Evolutionary conservation across 2,888 invertebrate species (phyloP), one percentile per base, ranked within the genome.

Genomic region (Ormyrus pomaceus): DNA sequence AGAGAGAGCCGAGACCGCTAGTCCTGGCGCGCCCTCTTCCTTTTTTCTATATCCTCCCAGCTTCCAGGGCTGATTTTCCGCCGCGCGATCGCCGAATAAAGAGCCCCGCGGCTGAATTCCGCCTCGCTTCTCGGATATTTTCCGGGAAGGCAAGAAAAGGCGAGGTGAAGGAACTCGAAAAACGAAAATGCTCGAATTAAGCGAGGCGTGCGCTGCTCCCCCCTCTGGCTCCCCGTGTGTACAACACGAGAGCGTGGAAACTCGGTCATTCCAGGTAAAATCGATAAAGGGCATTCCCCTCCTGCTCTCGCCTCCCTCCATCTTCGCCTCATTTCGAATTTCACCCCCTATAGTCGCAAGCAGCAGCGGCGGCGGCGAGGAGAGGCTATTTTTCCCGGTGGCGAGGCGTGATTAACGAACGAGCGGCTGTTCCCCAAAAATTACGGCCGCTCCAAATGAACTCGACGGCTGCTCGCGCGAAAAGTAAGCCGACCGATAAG

Each of bases 201-300:
- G 59, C 59, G 50, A 56, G 11, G 5, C 55, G 5, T 46, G 11
- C 86, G 10, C 86, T 70, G 59, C 19, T 6, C 19, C 19, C 46
- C 53, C n/a, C 46, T 46, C 11, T 34, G 34, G n/a, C n/a, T 13
- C 6, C 48, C 64, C 1, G 34, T 11, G 7, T 59, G 53, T 71
- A 46, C 9, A 34, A 4, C 34, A 11, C 9, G 51, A 8, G 53
- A 50, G 45, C 34, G 59, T 53, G 77, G 65, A 82, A 82, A 82
- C 79, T 82, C 81, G 81, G 81, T 79, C 79, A 76, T 72, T 79
- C 81, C 81, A 79, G 81, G 79, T 79, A 73, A 81, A 77, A 82
- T 82, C 81, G 81, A 82, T 82, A 79, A 79, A 82, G 79, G 79
- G 76, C 70, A 75, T 68, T 75, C 55, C 69, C 68, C 72, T 45